Percentiles rank a stretch among this genome's conserved stretches.
phyloP scores from a whole-genome alignment of 1,140 invertebrate species.

The Aradophagus sp. region DNA sequence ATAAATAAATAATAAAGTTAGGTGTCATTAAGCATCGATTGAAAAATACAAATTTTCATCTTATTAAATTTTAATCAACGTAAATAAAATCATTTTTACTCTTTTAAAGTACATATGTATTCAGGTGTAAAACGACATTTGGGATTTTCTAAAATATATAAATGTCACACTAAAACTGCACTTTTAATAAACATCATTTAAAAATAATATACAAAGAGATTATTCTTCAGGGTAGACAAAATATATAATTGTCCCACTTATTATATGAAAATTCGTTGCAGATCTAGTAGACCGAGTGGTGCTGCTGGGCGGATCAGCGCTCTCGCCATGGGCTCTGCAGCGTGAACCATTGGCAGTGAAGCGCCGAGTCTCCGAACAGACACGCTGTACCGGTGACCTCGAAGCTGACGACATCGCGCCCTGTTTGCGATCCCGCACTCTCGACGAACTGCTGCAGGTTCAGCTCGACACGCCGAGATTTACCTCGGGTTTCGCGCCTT shows the following conservation, averaged over 20 bases:
- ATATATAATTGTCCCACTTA: constrained; percentile 16
- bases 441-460: constrained; percentile 83
- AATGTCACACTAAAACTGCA: no score
- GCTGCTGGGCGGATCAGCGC: constrained; percentile 94
- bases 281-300: constrained; percentile 93
- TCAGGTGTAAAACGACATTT: no score
- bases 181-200: no score
- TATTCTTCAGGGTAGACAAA: no score
- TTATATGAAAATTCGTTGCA: constrained; percentile 70
- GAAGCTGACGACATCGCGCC: constrained; percentile 87
- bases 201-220: no score
- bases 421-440: constrained; percentile 84
- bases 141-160: no score
- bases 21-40: no score
- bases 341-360: constrained; percentile 88
- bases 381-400: constrained; percentile 84
- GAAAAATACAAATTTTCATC: no score
- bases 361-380: constrained; percentile 85
- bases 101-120: no score
- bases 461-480: constrained; percentile 86
- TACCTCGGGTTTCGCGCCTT: constrained; percentile 90
- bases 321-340: constrained; percentile 95
- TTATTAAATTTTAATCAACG: no score
- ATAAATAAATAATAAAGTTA: no score
- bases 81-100: no score